These are phyloP conservation scores for Peromyscus aztecus DNA, from an alignment of 2,797 vertebrate species.

Conservation along the genomic window DNA sequence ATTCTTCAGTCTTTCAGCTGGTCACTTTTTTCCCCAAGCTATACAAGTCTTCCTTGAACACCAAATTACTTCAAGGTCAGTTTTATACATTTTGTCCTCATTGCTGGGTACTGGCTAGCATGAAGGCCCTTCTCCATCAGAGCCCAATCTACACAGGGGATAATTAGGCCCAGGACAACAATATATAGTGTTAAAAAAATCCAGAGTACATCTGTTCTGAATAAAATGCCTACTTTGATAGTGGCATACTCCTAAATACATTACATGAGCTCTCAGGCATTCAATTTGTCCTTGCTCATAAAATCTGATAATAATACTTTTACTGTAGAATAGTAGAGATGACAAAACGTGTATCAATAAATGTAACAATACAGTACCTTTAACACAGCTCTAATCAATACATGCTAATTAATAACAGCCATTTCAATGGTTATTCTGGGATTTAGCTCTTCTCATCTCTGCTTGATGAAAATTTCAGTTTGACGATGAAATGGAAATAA, in stretches of 20 bases:
- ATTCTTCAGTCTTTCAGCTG: not conserved
- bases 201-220: not conserved
- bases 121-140: not conserved
- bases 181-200: not conserved
- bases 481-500: not conserved
- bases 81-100: not conserved
- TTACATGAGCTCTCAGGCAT: not conserved
- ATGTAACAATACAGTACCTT: not conserved
- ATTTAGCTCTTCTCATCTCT: not conserved
- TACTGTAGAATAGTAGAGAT: not conserved
- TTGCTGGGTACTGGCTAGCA: not conserved
- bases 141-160: not conserved
- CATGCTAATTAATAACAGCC: not conserved
- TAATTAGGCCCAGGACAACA: not conserved
- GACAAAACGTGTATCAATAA: not conserved
- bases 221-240: not conserved
- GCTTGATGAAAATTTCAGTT: constrained; percentile 2
- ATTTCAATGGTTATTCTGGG: not conserved
- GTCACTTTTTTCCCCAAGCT: not conserved
- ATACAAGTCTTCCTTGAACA: not conserved
- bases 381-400: not conserved
- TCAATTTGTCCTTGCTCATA: not conserved
- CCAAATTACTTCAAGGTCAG: not conserved
- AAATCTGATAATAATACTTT: not conserved
- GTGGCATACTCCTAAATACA: not conserved